Conservation (phyloP, 2,113 vertebrate genomes). For the Bubo blakistoni region DNA sequence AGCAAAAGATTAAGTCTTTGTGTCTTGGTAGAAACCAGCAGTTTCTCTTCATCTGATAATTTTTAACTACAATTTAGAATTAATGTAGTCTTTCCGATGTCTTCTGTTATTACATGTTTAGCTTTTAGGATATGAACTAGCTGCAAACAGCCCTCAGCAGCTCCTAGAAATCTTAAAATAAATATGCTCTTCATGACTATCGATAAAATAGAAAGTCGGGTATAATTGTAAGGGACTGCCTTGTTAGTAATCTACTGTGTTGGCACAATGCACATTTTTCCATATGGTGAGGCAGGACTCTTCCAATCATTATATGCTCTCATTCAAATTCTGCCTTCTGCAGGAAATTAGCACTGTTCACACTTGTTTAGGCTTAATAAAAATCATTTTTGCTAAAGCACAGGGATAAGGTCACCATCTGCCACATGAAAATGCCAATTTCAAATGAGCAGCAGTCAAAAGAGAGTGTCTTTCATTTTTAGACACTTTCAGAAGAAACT, state of each 20-base stretch:
- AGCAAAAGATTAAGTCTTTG: not conserved
- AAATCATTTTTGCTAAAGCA: constrained; percentile 83
- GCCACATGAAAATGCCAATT: constrained; percentile 79
- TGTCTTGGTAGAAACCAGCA: not conserved
- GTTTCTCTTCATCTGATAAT: not conserved
- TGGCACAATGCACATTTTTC: constrained; percentile 67
- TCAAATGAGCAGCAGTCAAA: constrained; percentile 72
- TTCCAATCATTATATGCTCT: constrained; percentile 69
- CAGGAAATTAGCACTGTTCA: constrained; percentile 86
- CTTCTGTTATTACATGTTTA: not conserved
- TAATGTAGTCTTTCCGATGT: not conserved
- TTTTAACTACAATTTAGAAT: not conserved
- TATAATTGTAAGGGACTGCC: not conserved
- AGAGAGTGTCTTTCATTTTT: constrained; percentile 55
- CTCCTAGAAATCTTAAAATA: constrained; percentile 18
- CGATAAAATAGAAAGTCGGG: constrained; percentile 18
- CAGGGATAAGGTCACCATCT: constrained; percentile 86
- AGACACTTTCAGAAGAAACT: constrained; percentile 55
- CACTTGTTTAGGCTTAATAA: constrained; percentile 91
- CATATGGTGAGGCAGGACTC: constrained; percentile 75
- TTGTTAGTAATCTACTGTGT: constrained; percentile 60
- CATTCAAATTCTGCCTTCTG: constrained; percentile 77
- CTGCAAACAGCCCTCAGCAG: not conserved
- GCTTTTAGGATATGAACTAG: not conserved
- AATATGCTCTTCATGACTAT: not conserved